Percentiles rank a stretch among this genome's conserved stretches.
Evolutionary conservation across 2,888 invertebrate species (phyloP).

Genomic region (Gisinianus flammeolus): DNA sequence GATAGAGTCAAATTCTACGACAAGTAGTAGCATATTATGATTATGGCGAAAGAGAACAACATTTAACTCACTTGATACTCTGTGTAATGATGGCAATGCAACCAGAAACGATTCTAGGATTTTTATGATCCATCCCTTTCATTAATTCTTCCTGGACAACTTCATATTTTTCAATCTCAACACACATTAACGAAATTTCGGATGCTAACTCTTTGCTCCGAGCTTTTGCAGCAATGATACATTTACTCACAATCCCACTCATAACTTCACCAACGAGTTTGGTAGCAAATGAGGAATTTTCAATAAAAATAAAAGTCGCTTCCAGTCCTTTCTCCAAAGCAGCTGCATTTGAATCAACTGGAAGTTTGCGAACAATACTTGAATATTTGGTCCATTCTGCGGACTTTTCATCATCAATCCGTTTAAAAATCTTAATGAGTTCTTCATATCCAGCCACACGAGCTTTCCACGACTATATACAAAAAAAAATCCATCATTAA

Average conservation of each 20-base stretch:
- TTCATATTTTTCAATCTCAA: conserved; percentile 95
- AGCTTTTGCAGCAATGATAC: conserved; percentile 87
- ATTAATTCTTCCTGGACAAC: conserved; percentile 85
- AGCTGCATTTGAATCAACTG: conserved; percentile 89
- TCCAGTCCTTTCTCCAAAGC: conserved; percentile 96
- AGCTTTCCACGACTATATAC: conserved; percentile 84
- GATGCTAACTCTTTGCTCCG: conserved; percentile 90
- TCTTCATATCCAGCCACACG: conserved; percentile 93
- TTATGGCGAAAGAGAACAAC: conserved; percentile 15
- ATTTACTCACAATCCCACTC: conserved; percentile 86
- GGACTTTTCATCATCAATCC: conserved; percentile 90
- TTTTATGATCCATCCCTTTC: conserved; percentile 93
- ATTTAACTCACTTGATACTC: conserved; percentile 68
- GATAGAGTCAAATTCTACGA: not conserved
- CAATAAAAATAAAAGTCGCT: conserved; percentile 86
- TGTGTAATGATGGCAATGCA: conserved; percentile 77
- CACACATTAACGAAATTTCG: conserved; percentile 88
- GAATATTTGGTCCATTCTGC: conserved; percentile 91
- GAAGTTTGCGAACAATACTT: conserved; percentile 92
- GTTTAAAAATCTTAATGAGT: conserved; percentile 83
- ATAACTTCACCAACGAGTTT: conserved; percentile 87
- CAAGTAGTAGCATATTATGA: too few relatives aligned
- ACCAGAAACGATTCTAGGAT: conserved; percentile 91
- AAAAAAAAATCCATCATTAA: conserved; percentile 29
- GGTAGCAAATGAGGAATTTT: conserved; percentile 85